Evolutionary conservation across 2,888 invertebrate genomes (phyloP).

Genomic region (Syritta pipiens): DNA sequence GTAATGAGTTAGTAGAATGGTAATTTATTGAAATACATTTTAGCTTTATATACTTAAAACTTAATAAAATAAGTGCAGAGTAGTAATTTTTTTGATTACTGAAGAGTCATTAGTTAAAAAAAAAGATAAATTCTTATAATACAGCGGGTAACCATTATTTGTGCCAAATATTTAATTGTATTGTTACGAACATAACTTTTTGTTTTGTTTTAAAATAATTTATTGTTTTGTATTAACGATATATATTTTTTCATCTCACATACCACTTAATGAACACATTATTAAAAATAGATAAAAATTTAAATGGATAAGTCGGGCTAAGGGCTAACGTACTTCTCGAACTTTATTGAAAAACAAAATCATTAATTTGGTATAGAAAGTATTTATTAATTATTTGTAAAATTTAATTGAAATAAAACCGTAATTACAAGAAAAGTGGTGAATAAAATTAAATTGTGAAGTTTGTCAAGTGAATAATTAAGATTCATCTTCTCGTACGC

Average conservation of each 20-base stretch:
- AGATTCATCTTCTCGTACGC: slow-evolving; percentile 84
- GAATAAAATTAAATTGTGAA: neutral
- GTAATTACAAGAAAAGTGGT: neutral
- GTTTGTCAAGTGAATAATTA: slow-evolving; percentile 49
- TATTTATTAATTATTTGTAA: slow-evolving; percentile 48
- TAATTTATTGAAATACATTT: too few relatives aligned
- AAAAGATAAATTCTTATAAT: slow-evolving; percentile 11
- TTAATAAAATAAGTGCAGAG: slow-evolving; percentile 28
- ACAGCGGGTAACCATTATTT: slow-evolving; percentile 40
- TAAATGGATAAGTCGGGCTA: slow-evolving; percentile 22
- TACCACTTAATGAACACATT: too few relatives aligned
- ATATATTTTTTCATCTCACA: slow-evolving; percentile 35
- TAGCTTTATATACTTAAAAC: too few relatives aligned
- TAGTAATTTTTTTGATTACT: slow-evolving; percentile 16
- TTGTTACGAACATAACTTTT: slow-evolving; percentile 31
- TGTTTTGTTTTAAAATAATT: neutral
- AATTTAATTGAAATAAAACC: neutral
- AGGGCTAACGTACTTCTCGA: slow-evolving; percentile 46
- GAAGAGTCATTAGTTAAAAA: neutral
- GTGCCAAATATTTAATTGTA: slow-evolving; percentile 62
- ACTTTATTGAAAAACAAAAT: slow-evolving; percentile 10
- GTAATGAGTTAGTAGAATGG: too few relatives aligned
- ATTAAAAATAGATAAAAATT: slow-evolving; percentile 3
- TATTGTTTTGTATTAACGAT: slow-evolving; percentile 3
- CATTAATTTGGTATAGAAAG: slow-evolving; percentile 25